Evolutionary conservation across 2,888 invertebrate genomes (phyloP).

Genomic region (Aleiodes leptofemur): DNA sequence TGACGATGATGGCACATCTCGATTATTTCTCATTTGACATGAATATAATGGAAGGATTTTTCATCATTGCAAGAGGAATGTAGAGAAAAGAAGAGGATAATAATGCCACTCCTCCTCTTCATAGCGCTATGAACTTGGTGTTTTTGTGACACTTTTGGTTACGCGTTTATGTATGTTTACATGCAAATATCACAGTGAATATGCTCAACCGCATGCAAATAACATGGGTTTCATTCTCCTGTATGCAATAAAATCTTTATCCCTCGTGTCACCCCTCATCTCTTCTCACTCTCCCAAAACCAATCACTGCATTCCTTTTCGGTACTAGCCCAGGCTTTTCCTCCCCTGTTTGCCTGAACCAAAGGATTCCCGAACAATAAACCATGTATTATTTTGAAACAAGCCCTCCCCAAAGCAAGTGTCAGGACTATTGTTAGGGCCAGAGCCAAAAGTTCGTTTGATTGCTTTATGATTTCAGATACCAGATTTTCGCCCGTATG

Average conservation of each 20-base stretch:
- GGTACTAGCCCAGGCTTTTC: slow-evolving; percentile 20
- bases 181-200: slow-evolving; percentile 30
- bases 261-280: neutral
- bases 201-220: slow-evolving; percentile 31
- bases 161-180: slow-evolving; percentile 28
- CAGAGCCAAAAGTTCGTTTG: slow-evolving; percentile 34
- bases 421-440: neutral
- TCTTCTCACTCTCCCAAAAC: neutral
- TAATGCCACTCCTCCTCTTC: neutral
- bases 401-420: neutral
- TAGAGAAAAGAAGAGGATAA: neutral
- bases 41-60: too few species aligned
- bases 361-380: slow-evolving; percentile 18
- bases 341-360: slow-evolving; percentile 25
- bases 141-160: slow-evolving; percentile 18
- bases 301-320: neutral
- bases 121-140: slow-evolving; percentile 3
- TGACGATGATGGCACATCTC: too few species aligned
- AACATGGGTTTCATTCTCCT: slow-evolving; percentile 31
- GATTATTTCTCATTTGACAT: too few species aligned
- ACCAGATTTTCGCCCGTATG: slow-evolving; percentile 22
- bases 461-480: slow-evolving; percentile 39
- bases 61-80: neutral
- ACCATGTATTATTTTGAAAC: slow-evolving; percentile 22
- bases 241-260: slow-evolving; percentile 11